Conservation (phyloP, 2,113 vertebrate genomes). For the Hymenochirus boettgeri region DNA sequence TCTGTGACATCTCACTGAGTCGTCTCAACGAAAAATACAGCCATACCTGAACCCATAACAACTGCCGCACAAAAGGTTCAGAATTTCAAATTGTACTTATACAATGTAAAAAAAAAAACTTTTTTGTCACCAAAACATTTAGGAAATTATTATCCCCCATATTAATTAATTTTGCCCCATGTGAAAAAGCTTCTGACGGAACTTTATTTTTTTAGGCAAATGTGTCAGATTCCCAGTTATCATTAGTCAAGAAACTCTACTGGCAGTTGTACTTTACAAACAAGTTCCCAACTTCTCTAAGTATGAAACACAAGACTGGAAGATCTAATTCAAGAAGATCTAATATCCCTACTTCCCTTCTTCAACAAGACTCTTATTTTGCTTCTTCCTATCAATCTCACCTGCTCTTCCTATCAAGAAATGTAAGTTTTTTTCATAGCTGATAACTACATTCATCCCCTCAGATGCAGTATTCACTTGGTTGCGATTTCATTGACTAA, state of each 20-base stretch:
- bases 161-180: too few relatives aligned
- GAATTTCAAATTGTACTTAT: not conserved
- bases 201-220: not conserved
- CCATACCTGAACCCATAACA: not conserved
- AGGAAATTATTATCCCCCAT: not conserved
- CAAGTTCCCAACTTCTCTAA: not conserved
- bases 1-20: not conserved
- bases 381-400: slow-evolving; percentile 3
- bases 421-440: not conserved
- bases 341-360: not conserved
- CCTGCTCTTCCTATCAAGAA: slow-evolving; percentile 11
- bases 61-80: not conserved
- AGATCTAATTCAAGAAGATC: not conserved
- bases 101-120: not conserved
- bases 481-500: too few relatives aligned
- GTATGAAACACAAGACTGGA: slow-evolving; percentile 10
- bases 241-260: not conserved
- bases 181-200: not conserved
- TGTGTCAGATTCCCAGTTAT: not conserved
- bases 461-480: too few relatives aligned
- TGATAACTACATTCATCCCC: not conserved
- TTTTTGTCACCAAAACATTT: not conserved
- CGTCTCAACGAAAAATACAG: not conserved
- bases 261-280: slow-evolving; percentile 2
- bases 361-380: not conserved